Evolutionary conservation across 1,140 invertebrate species (phyloP).

Genomic region (Lineus longissimus): DNA sequence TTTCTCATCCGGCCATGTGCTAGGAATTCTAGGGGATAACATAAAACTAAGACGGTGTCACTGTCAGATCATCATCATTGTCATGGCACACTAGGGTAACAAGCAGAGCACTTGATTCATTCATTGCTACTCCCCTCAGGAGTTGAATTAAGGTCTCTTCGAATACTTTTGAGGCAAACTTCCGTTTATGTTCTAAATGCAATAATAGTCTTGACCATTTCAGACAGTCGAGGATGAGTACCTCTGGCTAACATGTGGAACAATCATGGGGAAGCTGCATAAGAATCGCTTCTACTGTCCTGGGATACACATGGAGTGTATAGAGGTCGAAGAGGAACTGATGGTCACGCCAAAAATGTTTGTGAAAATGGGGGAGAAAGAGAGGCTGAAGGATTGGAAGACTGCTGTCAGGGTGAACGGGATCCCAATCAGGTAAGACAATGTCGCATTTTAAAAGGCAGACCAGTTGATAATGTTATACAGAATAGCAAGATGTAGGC

Average conservation of each 20-base stretch:
- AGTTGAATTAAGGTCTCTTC: too few relatives aligned
- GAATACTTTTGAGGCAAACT: too few relatives aligned
- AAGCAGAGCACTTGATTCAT: too few relatives aligned
- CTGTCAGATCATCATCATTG: too few relatives aligned
- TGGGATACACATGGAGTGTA: slow-evolving; percentile 54
- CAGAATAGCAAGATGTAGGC: background rate
- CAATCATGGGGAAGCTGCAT: slow-evolving; percentile 45
- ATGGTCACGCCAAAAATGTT: slow-evolving; percentile 52
- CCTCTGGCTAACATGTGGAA: slow-evolving; percentile 51
- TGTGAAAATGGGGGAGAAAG: slow-evolving; percentile 52
- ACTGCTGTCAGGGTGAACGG: slow-evolving; percentile 54
- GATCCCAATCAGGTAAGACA: slow-evolving; percentile 40
- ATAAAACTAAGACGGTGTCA: too few relatives aligned
- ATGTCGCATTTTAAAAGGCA: background rate
- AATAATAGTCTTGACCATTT: slow-evolving; percentile 15
- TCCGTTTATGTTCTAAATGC: too few relatives aligned
- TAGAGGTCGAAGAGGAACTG: slow-evolving; percentile 44
- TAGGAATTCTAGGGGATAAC: too few relatives aligned
- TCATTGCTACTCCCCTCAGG: too few relatives aligned
- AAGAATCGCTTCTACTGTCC: slow-evolving; percentile 53
- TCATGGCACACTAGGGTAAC: too few relatives aligned
- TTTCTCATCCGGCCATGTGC: too few relatives aligned
- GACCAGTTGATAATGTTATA: background rate
- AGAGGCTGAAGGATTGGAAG: slow-evolving; percentile 56
- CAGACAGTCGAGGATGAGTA: slow-evolving; percentile 13